Evolutionary conservation across 2,113 vertebrate genomes (phyloP).

Genomic region (Pituophis catenifer): DNA sequence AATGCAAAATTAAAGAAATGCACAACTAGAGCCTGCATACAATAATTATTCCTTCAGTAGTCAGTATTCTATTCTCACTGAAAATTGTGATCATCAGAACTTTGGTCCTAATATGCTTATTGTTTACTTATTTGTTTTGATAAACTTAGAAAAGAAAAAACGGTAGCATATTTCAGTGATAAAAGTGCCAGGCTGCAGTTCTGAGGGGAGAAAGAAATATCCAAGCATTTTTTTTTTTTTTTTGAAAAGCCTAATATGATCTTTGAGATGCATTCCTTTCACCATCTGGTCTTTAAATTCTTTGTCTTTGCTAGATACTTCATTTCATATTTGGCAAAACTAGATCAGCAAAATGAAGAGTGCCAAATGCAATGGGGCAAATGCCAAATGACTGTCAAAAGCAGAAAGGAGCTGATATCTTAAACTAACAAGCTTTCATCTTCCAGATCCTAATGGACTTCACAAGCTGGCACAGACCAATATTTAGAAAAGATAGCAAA

Average conservation of each 20-base stretch:
- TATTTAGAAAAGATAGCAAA: background rate
- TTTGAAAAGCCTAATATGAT: background rate
- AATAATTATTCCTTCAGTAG: background rate
- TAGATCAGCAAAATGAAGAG: background rate
- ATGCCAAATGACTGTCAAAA: background rate
- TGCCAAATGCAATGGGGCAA: background rate
- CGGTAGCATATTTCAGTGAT: background rate
- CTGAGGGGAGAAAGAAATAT: background rate
- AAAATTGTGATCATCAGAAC: background rate
- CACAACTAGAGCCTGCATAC: background rate
- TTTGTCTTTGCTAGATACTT: background rate
- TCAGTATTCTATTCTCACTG: background rate
- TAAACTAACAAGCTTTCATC: background rate
- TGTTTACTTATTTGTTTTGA: background rate
- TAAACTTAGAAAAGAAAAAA: background rate
- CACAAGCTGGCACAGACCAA: background rate
- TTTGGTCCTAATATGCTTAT: background rate
- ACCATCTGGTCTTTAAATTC: background rate
- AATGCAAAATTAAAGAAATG: background rate
- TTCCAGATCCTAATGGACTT: background rate
- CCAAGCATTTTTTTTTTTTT: background rate
- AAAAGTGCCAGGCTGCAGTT: background rate
- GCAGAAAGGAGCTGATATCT: background rate
- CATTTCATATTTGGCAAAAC: conserved; percentile 1
- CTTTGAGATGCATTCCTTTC: background rate